Base-by-base conservation (phyloP, 1,140 invertebrate species). In the Aphidius ervi region DNA sequence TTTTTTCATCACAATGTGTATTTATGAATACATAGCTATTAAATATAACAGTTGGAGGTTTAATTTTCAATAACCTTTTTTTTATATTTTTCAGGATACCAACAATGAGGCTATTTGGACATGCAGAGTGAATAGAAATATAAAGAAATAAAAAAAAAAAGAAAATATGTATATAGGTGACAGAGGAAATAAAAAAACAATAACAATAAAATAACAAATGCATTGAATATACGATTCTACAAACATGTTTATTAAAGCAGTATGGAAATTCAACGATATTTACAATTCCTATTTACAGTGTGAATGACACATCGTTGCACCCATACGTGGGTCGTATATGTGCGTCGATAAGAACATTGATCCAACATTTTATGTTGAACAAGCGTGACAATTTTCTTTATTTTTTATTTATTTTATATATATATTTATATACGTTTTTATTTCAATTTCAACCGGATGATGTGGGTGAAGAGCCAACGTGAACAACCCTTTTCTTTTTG, bases 171-270 rank as follows among this genome's bases (percentile, higher is more conserved):
- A 31, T 31, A 31, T 31, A 31, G 23, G 23, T 31, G 23, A 31
- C 23, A 31, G 23, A 31, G 23, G 23, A 31, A 37, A 43, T 40
- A 37, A 41, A 9, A n/a, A 54, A 41, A 40, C 40, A 37, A 54
- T 41, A 52, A 54, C 42, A 39, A 52, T 41, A 54, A n/a, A 41
- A 39, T 54, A 40, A 54, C 40, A 54, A 37, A 40, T 41, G 52
- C 46, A 49, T 68, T 45, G 48, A 58, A 37, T 68, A 69, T 72
- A 65, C 77, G 70, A 76, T 79, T 79, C 77, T 80, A 80, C 78
- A 79, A 80, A 80, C 74, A 78, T 78, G 74, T 79, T 79, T 81
- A 81, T 81, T 81, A 81, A 81, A 81, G 78, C 78, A 72, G 74
- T 80, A 80, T 81, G 75, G 76, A 81, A 81, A 81, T 77, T 81